Evolutionary conservation across 1,140 invertebrate genomes (phyloP).

Genomic region (Heterodera carotae): DNA sequence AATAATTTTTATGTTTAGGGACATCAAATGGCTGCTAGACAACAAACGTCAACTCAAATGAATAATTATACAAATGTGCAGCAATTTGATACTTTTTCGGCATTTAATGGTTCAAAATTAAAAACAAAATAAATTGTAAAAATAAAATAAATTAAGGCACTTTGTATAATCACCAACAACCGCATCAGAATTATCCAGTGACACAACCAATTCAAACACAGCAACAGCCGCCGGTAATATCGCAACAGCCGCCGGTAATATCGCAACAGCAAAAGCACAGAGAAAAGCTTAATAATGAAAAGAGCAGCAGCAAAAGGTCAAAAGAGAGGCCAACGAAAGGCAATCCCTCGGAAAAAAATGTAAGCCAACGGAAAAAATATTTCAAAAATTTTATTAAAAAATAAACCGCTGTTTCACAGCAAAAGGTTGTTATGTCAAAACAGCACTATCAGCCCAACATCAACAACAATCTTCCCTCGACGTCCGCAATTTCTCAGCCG

Average conservation of each 20-base stretch:
- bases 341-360: background rate
- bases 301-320: background rate
- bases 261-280: background rate
- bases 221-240: background rate
- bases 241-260: background rate
- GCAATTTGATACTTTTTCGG: background rate
- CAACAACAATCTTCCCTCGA: background rate
- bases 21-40: background rate
- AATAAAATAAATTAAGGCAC: background rate
- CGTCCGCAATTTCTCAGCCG: background rate
- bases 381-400: background rate
- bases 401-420: background rate
- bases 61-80: background rate
- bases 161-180: background rate
- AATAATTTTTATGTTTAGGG: background rate
- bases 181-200: background rate
- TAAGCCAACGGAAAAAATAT: background rate
- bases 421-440: background rate
- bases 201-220: background rate
- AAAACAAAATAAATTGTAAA: background rate
- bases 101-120: background rate
- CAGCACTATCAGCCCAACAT: background rate
- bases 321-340: constrained; percentile 2
- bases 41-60: background rate
- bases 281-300: background rate